Conservation (phyloP, 2,797 vertebrate species). For the Eleutherodactylus coqui region DNA sequence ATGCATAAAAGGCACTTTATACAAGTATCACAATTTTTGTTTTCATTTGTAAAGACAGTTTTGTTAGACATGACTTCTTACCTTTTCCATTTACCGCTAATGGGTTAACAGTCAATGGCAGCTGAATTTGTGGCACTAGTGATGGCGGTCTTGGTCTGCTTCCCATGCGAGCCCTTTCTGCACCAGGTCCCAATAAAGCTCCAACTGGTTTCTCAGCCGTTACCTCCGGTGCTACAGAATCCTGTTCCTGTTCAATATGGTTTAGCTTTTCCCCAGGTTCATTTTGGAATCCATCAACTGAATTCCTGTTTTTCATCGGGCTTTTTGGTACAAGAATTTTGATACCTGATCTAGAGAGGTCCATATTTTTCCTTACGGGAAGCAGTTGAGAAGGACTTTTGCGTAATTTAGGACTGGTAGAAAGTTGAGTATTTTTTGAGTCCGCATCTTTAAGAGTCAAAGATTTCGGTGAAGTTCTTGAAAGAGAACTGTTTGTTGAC, state of each 20-base stretch:
- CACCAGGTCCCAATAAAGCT: constrained; percentile 85
- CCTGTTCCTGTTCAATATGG: constrained; percentile 84
- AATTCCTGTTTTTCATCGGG: constrained; percentile 86
- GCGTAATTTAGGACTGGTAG: constrained; percentile 78
- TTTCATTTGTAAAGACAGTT: too few relatives aligned
- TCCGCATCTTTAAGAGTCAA: constrained; percentile 76
- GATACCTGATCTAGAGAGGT: constrained; percentile 91
- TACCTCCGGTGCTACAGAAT: constrained; percentile 89
- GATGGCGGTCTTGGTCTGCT: constrained; percentile 86
- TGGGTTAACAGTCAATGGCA: constrained; percentile 82
- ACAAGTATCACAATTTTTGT: too few relatives aligned
- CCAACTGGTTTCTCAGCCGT: constrained; percentile 87
- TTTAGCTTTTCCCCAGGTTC: constrained; percentile 89
- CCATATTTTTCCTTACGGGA: constrained; percentile 85
- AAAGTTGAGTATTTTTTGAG: constrained; percentile 72
- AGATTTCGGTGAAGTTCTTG: constrained; percentile 76
- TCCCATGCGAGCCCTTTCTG: constrained; percentile 94
- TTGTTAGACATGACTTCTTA: too few relatives aligned
- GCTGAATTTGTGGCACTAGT: constrained; percentile 76
- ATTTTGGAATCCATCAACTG: constrained; percentile 86
- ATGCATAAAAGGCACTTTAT: too few relatives aligned
- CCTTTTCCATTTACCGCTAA: constrained; percentile 87
- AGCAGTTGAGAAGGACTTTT: constrained; percentile 75
- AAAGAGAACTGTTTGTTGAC: constrained; percentile 78
- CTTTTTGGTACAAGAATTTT: constrained; percentile 98